A percentile compares a stretch with the other conserved stretches of the same genome.
These are phyloP conservation scores for Periparus ater DNA, from an alignment of 2,797 vertebrate species.

Conservation along the genomic window DNA sequence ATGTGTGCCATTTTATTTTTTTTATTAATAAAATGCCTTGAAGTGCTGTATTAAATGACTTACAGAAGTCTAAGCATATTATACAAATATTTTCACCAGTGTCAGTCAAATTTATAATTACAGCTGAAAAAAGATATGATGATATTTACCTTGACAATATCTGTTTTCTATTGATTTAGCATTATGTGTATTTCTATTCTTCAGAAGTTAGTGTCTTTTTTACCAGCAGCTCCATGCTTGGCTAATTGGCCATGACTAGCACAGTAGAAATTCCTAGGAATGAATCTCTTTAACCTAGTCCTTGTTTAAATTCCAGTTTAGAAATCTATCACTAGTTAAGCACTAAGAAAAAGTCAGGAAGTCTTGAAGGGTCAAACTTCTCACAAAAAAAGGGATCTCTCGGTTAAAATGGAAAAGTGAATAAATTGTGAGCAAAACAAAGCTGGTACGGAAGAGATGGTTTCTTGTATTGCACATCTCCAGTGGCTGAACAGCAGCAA, in stretches of 20 bases:
- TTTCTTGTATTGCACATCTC: background rate
- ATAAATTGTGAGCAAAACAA: background rate
- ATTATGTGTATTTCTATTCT: background rate
- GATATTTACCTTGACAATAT: background rate
- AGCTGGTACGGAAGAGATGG: background rate
- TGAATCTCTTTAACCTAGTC: background rate
- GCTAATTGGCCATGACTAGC: background rate
- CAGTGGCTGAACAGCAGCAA: background rate
- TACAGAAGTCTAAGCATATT: background rate
- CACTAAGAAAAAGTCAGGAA: background rate
- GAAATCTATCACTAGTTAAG: background rate
- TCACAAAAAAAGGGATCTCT: background rate
- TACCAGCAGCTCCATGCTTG: background rate
- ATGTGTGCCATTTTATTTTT: background rate
- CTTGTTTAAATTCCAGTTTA: background rate
- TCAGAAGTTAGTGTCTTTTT: background rate
- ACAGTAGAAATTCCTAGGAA: background rate
- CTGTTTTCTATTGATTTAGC: background rate
- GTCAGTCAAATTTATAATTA: background rate
- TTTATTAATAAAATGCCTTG: background rate
- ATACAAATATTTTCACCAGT: background rate
- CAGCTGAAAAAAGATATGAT: background rate
- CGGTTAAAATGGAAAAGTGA: background rate
- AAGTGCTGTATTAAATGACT: background rate
- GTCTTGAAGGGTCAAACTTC: background rate